Base-by-base conservation (phyloP, 2,113 vertebrate genomes). In the Apaloderma vittatum region DNA sequence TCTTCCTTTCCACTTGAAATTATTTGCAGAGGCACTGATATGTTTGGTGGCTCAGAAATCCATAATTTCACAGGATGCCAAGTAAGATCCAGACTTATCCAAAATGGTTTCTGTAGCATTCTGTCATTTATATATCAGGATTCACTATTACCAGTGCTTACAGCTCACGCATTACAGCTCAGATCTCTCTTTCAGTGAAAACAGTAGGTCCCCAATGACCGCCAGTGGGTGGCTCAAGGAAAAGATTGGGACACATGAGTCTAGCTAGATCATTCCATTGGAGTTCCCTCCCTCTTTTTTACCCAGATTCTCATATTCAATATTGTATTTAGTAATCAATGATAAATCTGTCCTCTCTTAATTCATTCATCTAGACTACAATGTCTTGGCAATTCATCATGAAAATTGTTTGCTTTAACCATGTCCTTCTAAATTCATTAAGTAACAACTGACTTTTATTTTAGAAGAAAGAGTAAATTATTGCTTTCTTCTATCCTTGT, bases 21-120 rank as follows among this genome's bases (percentile, higher is more conserved):
- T 77, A n/a, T 6, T 74, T 51, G 30, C 20, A 49, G 17, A 58
- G 5, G 2, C 3, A 32, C 3, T 0, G 1, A 3, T 32, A 27
- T 20, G 73, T 66, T 70, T 62, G 8, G 8, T 49, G 71, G 22
- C 6, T 66, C 5, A 46, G 43, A 66, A 19, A 4, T 8, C 16
- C 11, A n/a, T 40, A 40, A 9, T 4, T 71, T 80, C 72, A 58
- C 30, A 54, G 29, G 17, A 65, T 24, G 23, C 9, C 40, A 52
- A 70, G 9, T 49, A 73, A 34, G 16, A 89, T 3, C 3, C 24
- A 55, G 24, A 37, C 37, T 57, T 67, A 66, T 30, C 24, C 15
- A 29, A 30, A 78, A 4, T 36, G 7, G 12, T 54, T 49, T 22
- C 52, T 61, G 23, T 14, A 49, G 1, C 21, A 74, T 65, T 83